Evolutionary conservation across 2,888 invertebrate species (phyloP).

Genomic region (Melikaiella ostensackeni): DNA sequence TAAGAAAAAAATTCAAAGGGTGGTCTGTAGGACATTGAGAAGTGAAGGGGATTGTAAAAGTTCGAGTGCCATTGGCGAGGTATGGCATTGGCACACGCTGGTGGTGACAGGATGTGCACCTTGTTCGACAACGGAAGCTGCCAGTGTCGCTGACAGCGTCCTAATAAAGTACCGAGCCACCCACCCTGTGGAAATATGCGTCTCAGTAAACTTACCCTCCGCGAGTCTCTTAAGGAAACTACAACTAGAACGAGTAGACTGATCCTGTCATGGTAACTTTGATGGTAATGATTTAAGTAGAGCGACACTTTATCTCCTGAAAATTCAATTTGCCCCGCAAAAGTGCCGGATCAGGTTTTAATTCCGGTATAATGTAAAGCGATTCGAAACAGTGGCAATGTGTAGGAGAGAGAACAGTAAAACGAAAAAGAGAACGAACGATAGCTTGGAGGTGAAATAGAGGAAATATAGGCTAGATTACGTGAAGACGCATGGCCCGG

Average conservation of each 20-base stretch:
- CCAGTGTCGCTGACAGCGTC: constrained; percentile 39
- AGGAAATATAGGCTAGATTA: constrained; percentile 68
- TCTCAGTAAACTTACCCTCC: constrained; percentile 12
- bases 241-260: background rate
- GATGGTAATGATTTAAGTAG: constrained; percentile 62
- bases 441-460: constrained; percentile 54
- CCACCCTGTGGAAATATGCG: constrained; percentile 27
- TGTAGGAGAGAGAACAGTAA: background rate
- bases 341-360: constrained; percentile 68
- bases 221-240: background rate
- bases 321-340: constrained; percentile 66
- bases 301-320: constrained; percentile 64
- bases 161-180: constrained; percentile 40
- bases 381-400: constrained; percentile 11
- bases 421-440: background rate
- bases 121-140: constrained; percentile 35
- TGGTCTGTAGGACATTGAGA: background rate
- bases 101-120: constrained; percentile 22
- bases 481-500: constrained; percentile 62
- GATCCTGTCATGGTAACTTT: constrained; percentile 8
- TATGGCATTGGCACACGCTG: constrained; percentile 36
- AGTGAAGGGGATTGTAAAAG: background rate
- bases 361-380: constrained; percentile 51
- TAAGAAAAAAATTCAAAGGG: background rate
- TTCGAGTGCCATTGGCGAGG: background rate